Percentiles rank a stretch among this genome's conserved stretches.
Evolutionary conservation across 2,113 vertebrate genomes (phyloP).

Genomic region (Syngnathoides biaculeatus): DNA sequence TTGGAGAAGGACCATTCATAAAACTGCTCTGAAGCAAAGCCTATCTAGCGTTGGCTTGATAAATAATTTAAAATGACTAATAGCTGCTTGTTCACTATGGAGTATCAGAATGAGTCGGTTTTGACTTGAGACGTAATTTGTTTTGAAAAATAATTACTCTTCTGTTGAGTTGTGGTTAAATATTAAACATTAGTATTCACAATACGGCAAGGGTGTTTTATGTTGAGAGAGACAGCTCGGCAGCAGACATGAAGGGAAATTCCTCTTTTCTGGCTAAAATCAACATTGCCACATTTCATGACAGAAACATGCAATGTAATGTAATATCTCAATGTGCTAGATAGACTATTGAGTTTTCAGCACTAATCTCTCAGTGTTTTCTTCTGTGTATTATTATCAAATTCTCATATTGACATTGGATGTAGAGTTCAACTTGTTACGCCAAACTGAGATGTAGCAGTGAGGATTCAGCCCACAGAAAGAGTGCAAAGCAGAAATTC

Average conservation of each 20-base stretch:
- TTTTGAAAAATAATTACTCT: conserved; percentile 77
- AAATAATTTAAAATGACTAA: conserved; percentile 77
- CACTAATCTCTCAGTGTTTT: conserved; percentile 59
- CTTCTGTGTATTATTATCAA: conserved; percentile 41
- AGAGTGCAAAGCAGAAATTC: conserved; percentile 2
- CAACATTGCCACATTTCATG: conserved; percentile 32
- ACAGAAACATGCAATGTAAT: conserved; percentile 35
- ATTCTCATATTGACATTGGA: conserved; percentile 59
- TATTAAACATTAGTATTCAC: conserved; percentile 69
- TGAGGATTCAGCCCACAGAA: conserved; percentile 32
- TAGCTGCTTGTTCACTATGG: conserved; percentile 58
- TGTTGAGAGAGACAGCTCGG: conserved; percentile 13
- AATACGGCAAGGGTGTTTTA: conserved; percentile 43
- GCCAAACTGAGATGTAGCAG: conserved; percentile 48
- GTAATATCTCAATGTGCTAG: conserved; percentile 39
- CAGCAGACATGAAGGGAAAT: conserved; percentile 2
- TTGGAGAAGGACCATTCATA: conserved; percentile 35
- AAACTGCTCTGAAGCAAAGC: conserved; percentile 54
- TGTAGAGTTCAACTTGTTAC: conserved; percentile 49
- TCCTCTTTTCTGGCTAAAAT: conserved; percentile 16
- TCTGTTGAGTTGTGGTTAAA: conserved; percentile 72
- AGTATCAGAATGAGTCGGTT: conserved; percentile 67
- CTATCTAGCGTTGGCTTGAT: conserved; percentile 65
- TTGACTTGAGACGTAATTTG: conserved; percentile 70
- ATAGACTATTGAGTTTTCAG: conserved; percentile 35